A percentile compares a stretch with the other conserved stretches of the same genome.
Evolutionary conservation across 2,113 vertebrate species (phyloP).

Genomic region (Vulpes lagopus): DNA sequence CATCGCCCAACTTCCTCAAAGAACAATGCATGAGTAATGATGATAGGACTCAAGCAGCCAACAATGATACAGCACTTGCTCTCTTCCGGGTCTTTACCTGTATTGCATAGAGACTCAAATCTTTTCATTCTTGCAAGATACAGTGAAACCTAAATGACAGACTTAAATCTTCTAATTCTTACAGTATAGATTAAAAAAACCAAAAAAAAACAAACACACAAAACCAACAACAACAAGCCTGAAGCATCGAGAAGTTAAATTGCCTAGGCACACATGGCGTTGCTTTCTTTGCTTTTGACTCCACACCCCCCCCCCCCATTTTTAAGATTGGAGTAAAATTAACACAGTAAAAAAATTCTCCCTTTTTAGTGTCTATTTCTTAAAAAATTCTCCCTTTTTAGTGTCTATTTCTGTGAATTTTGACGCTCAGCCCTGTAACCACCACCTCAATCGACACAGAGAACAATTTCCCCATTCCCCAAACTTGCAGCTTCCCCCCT

Average conservation of each 20-base stretch:
- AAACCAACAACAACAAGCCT: neutral
- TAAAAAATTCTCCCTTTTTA: neutral
- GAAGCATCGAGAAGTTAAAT: neutral
- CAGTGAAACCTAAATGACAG: neutral
- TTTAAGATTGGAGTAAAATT: conserved; percentile 39
- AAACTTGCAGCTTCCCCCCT: neutral
- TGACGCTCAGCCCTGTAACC: neutral
- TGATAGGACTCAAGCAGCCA: neutral
- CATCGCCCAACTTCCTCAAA: neutral
- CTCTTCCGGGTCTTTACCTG: neutral
- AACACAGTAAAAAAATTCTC: neutral
- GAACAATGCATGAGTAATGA: neutral
- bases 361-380: no score
- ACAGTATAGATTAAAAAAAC: neutral
- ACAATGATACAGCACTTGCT: neutral
- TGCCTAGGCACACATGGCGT: neutral
- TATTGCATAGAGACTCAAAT: neutral
- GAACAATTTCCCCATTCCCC: neutral
- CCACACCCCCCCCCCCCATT: neutral
- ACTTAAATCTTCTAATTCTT: neutral
- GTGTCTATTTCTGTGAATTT: neutral
- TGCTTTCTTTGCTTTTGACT: neutral
- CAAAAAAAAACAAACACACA: neutral
- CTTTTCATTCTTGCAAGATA: neutral
- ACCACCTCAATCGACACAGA: neutral